Conservation (phyloP, 2,113 vertebrate species). For the Xiphophorus maculatus region DNA sequence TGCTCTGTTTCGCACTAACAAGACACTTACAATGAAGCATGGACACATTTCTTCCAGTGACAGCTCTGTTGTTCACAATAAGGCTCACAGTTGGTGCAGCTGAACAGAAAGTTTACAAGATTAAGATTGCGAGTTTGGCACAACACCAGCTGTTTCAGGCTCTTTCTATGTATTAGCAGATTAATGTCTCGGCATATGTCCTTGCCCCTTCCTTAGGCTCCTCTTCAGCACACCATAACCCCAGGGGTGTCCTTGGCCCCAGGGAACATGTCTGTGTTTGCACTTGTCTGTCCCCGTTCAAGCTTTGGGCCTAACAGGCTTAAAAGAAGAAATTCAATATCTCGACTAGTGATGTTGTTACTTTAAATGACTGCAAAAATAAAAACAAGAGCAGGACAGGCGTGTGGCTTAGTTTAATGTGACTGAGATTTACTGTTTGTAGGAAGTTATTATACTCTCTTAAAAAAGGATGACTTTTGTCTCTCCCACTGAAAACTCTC, state of each 20-base stretch:
- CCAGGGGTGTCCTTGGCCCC: constrained; percentile 36
- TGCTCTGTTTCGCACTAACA: constrained; percentile 38
- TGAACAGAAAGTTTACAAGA: constrained; percentile 65
- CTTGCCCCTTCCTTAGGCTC: constrained; percentile 32
- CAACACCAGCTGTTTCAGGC: constrained; percentile 59
- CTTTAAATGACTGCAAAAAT: neutral
- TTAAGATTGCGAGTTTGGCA: constrained; percentile 52
- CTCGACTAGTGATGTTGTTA: neutral
- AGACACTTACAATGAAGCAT: constrained; percentile 58
- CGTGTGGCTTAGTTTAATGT: neutral
- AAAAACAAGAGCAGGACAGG: neutral
- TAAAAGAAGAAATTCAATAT: constrained; percentile 24
- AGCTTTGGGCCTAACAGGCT: constrained; percentile 29
- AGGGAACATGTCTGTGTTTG: constrained; percentile 50
- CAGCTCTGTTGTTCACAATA: constrained; percentile 56
- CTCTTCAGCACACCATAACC: constrained; percentile 45
- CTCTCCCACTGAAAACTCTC: no score
- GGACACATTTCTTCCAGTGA: constrained; percentile 40
- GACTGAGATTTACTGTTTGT: neutral
- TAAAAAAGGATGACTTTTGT: neutral
- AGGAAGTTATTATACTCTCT: neutral
- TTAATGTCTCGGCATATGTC: constrained; percentile 60
- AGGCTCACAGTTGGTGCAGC: constrained; percentile 43
- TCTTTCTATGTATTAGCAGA: constrained; percentile 58
- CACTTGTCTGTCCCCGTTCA: constrained; percentile 35